Evolutionary conservation across 2,113 vertebrate genomes (phyloP), one percentile per base, ranked within the genome.

Genomic region (Chascanopsetta lugubris): DNA sequence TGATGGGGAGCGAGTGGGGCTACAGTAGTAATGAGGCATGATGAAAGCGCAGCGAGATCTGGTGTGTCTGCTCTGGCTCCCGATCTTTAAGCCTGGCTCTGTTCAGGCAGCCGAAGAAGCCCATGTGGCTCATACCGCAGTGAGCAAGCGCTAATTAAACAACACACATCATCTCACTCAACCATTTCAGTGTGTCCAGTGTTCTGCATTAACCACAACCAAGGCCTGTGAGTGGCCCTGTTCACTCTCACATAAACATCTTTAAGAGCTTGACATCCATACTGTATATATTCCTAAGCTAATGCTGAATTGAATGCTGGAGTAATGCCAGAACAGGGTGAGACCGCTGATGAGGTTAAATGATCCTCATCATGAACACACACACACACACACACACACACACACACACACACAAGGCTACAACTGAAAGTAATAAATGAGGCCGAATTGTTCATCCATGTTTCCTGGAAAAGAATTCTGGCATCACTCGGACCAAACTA

Each of bases 301-400:
- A 63, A 72, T 22, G 61, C 57, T 69, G 66, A 51, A 48, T 45
- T 61, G 65, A 69, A 62, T 20, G 1, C 21, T 57, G 83, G 64
- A 76, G 42, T 3, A 47, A 18, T 47, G 65, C 72, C 77, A 85
- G 84, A 68, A 26, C 49, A 50, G 68, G 21, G 53, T 51, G 62
- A 77, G 67, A 69, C 18, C 45, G 4, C 71, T 82, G 79, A 82
- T 77, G 86, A 87, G 78, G 74, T 70, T 68, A 85, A 86, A 87
- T 88, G 82, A 80, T 77, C 82, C 77, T 22, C 58, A 77, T 72
- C 69, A 34, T 70, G 79, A 78, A 84, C 76, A 61, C 63, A 73
- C 75, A 54, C 62, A n/a, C n/a, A n/a, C n/a, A n/a, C n/a, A n/a
- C n/a, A n/a, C n/a, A n/a, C n/a, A n/a, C n/a, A n/a, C n/a, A n/a